A percentile compares a stretch with the other conserved stretches of the same genome.
These are phyloP conservation scores for Galago senegalensis DNA, from an alignment of 2,797 vertebrate species.

Conservation along the genomic window DNA sequence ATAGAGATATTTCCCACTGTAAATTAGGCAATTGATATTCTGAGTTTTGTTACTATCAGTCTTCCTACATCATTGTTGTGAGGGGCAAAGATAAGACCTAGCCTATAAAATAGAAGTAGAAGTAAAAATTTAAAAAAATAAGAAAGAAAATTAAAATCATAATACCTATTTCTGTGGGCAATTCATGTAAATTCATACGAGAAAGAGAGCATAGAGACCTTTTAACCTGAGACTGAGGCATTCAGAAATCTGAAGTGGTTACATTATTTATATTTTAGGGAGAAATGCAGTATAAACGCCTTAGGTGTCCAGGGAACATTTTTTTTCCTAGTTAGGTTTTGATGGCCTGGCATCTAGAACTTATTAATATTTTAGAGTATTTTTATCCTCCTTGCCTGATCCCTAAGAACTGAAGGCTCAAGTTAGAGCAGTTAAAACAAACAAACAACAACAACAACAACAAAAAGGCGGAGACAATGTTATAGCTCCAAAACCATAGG, in stretches of 20 bases:
- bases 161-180: too few species aligned
- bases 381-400: constrained; percentile 4
- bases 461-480: not conserved
- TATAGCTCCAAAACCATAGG: not conserved
- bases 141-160: not conserved
- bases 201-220: not conserved
- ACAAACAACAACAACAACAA: not conserved
- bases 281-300: not conserved
- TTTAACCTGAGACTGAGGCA: not conserved
- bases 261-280: not conserved
- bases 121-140: not conserved
- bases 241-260: not conserved
- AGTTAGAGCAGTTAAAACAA: constrained; percentile 44
- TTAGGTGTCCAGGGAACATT: constrained; percentile 1
- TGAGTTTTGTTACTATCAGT: not conserved
- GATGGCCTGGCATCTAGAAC: not conserved
- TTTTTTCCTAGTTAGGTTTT: constrained; percentile 19
- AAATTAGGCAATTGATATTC: too few species aligned
- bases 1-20: not conserved
- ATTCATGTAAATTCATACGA: not conserved
- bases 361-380: constrained; percentile 26
- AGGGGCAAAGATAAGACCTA: not conserved
- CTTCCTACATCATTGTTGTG: not conserved
- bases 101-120: not conserved
- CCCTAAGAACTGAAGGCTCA: constrained; percentile 2